Evolutionary conservation across 2,888 invertebrate genomes (phyloP).

Genomic region (Leuctra nigra): DNA sequence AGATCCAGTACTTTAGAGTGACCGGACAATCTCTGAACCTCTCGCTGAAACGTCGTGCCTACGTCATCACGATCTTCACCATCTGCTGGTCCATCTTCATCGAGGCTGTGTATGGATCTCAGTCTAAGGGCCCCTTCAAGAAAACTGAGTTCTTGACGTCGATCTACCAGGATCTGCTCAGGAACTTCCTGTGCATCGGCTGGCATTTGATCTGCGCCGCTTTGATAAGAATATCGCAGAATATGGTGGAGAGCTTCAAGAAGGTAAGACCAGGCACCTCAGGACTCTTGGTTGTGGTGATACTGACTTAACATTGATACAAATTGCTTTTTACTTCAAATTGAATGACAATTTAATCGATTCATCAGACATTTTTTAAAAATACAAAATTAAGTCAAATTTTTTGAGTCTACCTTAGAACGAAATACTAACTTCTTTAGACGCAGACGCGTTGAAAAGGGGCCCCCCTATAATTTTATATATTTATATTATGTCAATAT

Average conservation of each 20-base stretch:
- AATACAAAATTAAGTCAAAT: not conserved
- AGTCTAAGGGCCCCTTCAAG: not conserved
- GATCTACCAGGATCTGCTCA: constrained; percentile 7
- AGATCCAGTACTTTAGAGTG: not conserved
- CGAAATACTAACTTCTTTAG: no score
- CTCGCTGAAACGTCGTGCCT: not conserved
- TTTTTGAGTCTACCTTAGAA: not conserved
- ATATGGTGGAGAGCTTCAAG: not conserved
- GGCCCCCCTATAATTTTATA: no score
- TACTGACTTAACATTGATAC: not conserved
- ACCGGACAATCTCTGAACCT: not conserved
- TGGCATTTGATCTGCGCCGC: constrained; percentile 64
- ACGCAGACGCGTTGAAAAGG: no score
- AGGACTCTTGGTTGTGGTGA: not conserved
- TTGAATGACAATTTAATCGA: not conserved
- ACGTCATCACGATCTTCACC: not conserved
- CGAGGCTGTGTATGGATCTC: not conserved
- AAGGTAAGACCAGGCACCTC: not conserved
- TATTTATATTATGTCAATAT: no score
- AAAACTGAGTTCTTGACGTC: constrained; percentile 4
- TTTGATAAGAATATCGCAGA: constrained; percentile 56
- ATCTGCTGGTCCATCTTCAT: not conserved
- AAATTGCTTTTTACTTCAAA: constrained; percentile 50
- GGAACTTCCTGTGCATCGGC: constrained; percentile 50
- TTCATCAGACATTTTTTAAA: not conserved